Percentiles rank a stretch among this genome's conserved stretches.
These are phyloP conservation scores for Liasis olivaceus DNA, from an alignment of 2,797 vertebrate genomes.

Conservation along the genomic window DNA sequence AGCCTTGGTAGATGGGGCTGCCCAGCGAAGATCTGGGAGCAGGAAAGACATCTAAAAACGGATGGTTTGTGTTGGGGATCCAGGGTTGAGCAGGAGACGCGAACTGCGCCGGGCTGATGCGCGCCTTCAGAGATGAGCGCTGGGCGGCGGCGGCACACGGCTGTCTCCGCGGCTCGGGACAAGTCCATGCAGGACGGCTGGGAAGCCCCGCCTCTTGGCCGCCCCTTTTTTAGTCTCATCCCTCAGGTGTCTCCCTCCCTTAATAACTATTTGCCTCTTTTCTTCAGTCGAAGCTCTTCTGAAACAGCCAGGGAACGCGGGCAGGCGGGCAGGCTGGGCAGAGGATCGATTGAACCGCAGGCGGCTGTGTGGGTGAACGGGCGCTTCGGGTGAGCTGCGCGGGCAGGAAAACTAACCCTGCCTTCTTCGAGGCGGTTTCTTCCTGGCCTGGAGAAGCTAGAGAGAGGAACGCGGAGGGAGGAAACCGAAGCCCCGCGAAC, in stretches of 20 bases:
- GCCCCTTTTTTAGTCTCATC: neutral
- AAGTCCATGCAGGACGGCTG: neutral
- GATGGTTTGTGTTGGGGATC: neutral
- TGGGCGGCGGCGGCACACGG: neutral
- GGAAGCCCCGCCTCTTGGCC: neutral
- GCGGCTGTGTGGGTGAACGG: neutral
- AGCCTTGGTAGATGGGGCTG: neutral
- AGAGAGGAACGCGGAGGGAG: neutral
- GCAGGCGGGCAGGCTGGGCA: neutral
- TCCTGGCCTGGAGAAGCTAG: neutral
- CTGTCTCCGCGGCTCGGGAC: neutral
- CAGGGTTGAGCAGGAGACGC: neutral
- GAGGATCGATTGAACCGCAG: neutral
- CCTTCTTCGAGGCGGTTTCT: neutral
- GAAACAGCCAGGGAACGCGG: neutral
- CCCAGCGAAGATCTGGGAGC: neutral
- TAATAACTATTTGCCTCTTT: neutral
- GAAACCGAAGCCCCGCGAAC: neutral
- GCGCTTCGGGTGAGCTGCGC: neutral
- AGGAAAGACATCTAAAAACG: neutral
- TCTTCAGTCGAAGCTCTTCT: neutral
- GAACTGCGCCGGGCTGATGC: neutral
- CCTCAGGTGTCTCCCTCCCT: conserved; percentile 21
- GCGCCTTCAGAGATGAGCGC: neutral
- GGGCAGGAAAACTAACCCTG: neutral